Conservation (phyloP, 2,888 invertebrate species). For the Agrotis puta region DNA sequence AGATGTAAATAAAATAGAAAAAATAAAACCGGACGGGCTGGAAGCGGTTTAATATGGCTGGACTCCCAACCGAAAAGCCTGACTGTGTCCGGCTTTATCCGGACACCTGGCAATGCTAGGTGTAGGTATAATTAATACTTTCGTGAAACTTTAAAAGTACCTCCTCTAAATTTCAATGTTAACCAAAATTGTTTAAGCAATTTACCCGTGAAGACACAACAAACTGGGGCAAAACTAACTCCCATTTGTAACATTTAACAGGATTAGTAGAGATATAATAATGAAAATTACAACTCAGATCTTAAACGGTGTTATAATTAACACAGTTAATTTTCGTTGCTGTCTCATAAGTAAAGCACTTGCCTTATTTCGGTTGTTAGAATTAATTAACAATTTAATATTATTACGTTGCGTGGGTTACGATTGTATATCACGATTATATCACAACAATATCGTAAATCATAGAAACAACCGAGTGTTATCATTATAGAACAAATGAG, state of each 20-base stretch:
- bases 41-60: no score
- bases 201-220: background rate
- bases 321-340: slow-evolving; percentile 38
- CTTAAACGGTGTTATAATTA: slow-evolving; percentile 44
- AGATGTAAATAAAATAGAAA: no score
- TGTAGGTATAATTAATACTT: no score
- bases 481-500: slow-evolving; percentile 43
- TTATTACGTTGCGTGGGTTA: slow-evolving; percentile 56
- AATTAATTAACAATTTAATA: slow-evolving; percentile 69
- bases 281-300: slow-evolving; percentile 32
- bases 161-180: background rate
- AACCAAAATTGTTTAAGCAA: slow-evolving; percentile 11
- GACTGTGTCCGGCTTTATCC: no score
- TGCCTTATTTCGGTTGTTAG: slow-evolving; percentile 60
- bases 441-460: slow-evolving; percentile 65
- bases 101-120: no score
- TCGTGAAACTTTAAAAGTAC: background rate
- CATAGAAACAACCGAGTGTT: slow-evolving; percentile 48
- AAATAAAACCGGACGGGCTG: no score
- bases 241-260: slow-evolving; percentile 34
- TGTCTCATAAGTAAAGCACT: slow-evolving; percentile 28
- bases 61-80: no score
- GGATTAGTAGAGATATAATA: slow-evolving; percentile 35
- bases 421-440: slow-evolving; percentile 67
- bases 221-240: slow-evolving; percentile 24